Percentiles rank a stretch among this genome's conserved stretches.
phyloP scores from a whole-genome alignment of 2,888 invertebrate genomes.

The Athripsodes cinereus region DNA sequence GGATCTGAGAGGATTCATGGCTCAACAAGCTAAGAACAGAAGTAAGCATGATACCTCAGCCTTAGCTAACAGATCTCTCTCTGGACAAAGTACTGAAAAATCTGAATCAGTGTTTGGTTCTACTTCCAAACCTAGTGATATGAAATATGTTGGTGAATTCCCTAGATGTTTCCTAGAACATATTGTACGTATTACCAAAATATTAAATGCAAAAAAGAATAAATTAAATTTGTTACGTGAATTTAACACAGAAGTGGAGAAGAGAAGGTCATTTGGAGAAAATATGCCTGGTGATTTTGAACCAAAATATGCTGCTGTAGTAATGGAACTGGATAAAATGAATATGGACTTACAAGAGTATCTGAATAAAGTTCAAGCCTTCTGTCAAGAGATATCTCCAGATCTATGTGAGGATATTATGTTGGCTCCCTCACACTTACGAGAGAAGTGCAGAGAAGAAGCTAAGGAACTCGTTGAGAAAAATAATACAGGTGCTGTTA shows the following conservation, averaged over 20 bases:
- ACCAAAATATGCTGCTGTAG: constrained; percentile 78
- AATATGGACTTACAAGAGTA: constrained; percentile 83
- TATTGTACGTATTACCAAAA: constrained; percentile 82
- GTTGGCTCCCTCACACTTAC: constrained; percentile 80
- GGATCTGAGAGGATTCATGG: constrained; percentile 72
- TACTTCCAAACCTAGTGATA: constrained; percentile 41
- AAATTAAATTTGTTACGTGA: constrained; percentile 75
- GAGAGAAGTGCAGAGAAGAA: constrained; percentile 82
- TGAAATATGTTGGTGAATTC: constrained; percentile 66
- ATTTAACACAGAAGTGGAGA: constrained; percentile 88
- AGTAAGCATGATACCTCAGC: constrained; percentile 52
- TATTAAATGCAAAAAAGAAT: constrained; percentile 72
- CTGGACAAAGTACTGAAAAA: constrained; percentile 35
- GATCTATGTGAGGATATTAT: constrained; percentile 82
- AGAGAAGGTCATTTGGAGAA: constrained; percentile 73
- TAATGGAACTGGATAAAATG: constrained; percentile 86
- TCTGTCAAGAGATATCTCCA: constrained; percentile 80
- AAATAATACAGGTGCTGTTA: constrained; percentile 57
- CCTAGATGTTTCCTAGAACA: constrained; percentile 79
- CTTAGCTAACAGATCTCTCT: constrained; percentile 39
- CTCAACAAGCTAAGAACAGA: constrained; percentile 68
- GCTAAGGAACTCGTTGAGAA: constrained; percentile 74
- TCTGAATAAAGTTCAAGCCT: constrained; percentile 77
- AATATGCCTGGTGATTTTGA: constrained; percentile 83
- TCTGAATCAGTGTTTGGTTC: constrained; percentile 65